A percentile compares a stretch with the other conserved stretches of the same genome.
phyloP scores from a whole-genome alignment of 2,888 invertebrate species.

The Troides aeacus region DNA sequence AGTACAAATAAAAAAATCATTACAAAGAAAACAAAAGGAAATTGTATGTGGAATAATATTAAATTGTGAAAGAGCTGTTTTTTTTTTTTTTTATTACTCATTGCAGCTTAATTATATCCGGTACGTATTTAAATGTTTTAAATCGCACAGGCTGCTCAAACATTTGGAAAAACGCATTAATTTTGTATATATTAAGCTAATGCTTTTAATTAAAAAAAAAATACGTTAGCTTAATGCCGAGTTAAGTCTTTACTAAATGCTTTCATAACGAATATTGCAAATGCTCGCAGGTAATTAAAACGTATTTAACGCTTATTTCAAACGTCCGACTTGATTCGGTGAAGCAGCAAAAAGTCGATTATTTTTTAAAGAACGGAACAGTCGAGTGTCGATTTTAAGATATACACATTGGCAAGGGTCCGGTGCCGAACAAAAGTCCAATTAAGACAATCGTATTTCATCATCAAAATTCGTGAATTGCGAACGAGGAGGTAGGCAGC shows the following conservation, averaged over 20 bases:
- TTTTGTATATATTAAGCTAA: conserved; percentile 13
- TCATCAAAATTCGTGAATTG: conserved; percentile 24
- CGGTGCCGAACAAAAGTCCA: conserved; percentile 26
- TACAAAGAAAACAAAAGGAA: no score
- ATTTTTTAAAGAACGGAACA: conserved; percentile 7
- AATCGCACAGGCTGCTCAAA: not conserved
- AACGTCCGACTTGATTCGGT: conserved; percentile 5
- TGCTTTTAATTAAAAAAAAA: conserved; percentile 18
- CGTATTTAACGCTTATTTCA: conserved; percentile 23
- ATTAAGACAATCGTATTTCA: conserved; percentile 28
- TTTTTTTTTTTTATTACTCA: no score
- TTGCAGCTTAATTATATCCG: not conserved
- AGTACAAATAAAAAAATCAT: no score
- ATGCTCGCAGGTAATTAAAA: conserved; percentile 14
- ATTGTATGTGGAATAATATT: no score
- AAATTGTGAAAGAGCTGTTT: no score
- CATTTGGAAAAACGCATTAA: conserved; percentile 6
- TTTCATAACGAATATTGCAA: conserved; percentile 15
- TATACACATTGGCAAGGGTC: conserved; percentile 12
- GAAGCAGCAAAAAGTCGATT: conserved; percentile 14
- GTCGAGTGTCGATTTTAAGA: conserved; percentile 26
- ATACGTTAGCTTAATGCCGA: conserved; percentile 8
- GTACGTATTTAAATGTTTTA: not conserved
- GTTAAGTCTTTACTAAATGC: conserved; percentile 14
- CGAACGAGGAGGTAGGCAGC: conserved; percentile 21